Conservation (phyloP, 1,140 invertebrate species). For the Drosophila grimshawi region DNA sequence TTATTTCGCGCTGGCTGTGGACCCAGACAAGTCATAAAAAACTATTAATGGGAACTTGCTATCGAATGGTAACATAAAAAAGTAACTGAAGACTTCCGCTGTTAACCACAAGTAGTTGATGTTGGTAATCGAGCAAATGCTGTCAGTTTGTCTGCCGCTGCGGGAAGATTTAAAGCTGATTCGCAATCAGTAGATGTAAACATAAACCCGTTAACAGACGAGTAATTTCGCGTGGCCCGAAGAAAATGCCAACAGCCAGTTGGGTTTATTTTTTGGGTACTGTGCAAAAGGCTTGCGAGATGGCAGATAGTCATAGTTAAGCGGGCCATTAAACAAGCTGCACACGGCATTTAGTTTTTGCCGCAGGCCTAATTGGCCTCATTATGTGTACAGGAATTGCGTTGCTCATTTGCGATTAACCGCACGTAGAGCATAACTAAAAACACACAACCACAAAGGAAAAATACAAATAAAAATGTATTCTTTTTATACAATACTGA, state of each 20-base stretch:
- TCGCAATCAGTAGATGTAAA: conserved; percentile 3
- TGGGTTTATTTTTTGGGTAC: neutral
- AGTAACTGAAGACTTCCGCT: neutral
- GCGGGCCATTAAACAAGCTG: conserved; percentile 70
- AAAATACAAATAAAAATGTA: conserved; percentile 2
- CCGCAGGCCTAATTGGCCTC: conserved; percentile 71
- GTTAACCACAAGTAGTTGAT: conserved; percentile 16
- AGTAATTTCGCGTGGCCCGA: neutral
- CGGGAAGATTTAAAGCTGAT: conserved; percentile 4
- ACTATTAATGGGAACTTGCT: conserved; percentile 25
- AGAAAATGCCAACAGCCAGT: conserved; percentile 6
- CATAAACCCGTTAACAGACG: conserved; percentile 8
- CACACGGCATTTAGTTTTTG: conserved; percentile 77
- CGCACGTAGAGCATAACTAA: conserved; percentile 70
- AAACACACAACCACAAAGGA: conserved; percentile 21
- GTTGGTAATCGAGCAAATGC: neutral
- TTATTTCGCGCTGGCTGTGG: too few relatives aligned
- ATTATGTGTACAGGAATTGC: conserved; percentile 62
- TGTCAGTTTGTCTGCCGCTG: conserved; percentile 1
- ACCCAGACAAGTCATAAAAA: conserved; percentile 40
- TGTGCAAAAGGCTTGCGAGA: neutral
- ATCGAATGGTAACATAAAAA: conserved; percentile 17
- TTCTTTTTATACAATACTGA: neutral
- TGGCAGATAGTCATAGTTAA: conserved; percentile 48
- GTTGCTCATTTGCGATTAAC: conserved; percentile 77